Base-by-base conservation (phyloP, 2,113 vertebrate genomes). In the Hucho hucho region DNA sequence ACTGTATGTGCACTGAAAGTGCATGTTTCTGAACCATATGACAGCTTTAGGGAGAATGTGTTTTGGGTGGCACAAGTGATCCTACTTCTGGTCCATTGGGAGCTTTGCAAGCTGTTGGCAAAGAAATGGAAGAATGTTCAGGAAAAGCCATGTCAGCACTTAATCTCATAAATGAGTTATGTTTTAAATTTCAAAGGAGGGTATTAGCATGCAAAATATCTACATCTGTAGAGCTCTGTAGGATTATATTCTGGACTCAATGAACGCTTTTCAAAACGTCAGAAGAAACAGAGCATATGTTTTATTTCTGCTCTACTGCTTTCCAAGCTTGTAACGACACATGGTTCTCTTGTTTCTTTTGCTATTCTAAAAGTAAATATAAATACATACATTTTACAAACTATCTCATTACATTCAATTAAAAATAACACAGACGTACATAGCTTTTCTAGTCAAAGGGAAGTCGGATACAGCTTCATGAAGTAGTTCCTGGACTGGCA, bases 171-270 rank as follows among this genome's bases (percentile, higher is more conserved):
- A 69, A 6, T 25, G 16, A 64, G 25, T 18, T 46, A 69, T 25
- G 43, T 69, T 69, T 69, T 47, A 12, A 47, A 24, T 29, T 47
- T 22, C 43, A 69, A 69, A 47, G 24, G 20, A 32, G 29, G 18
- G 29, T 67, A 37, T 32, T 37, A 37, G 28, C 18, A 67, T 22
- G 12, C 11, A 22, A 69, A 47, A 24, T 68, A 43, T 68, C 18
- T 68, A 7, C 43, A 68, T 37, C 66, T 68, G 26, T 29, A n/a
- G 16, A 68, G 66, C 66, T 68, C 18, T 20, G 16, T 18, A n/a
- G 29, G 66, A 68, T 68, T 68, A 68, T 68, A 20, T 68, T 43
- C 28, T 18, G 66, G 66, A 2, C 37, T 43, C 37, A 43, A 43
- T 43, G 37, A 43, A 12, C 0, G 37, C 37, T 43, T 43, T 43